Evolutionary conservation across 2,797 vertebrate species (phyloP).

Genomic region (Myoxocephalus aenaeus): DNA sequence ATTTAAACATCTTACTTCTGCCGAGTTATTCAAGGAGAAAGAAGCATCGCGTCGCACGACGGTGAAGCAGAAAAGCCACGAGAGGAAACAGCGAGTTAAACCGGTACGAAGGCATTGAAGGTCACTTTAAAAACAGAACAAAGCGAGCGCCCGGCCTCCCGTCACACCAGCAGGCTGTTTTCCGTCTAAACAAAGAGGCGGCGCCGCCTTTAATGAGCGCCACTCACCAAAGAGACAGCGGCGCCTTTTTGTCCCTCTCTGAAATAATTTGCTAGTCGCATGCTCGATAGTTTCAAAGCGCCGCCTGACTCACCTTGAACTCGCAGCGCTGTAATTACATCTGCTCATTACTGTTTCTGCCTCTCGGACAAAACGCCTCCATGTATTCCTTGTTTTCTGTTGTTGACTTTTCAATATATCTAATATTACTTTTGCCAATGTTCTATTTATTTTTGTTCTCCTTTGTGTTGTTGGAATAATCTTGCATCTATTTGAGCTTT

Average conservation of each 20-base stretch:
- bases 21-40: not conserved
- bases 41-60: not conserved
- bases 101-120: constrained; percentile 27
- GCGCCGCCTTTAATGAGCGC: constrained; percentile 46
- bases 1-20: not conserved
- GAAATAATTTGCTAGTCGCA: constrained; percentile 35
- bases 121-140: constrained; percentile 22
- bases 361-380: constrained; percentile 24
- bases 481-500: not conserved
- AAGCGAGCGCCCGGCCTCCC: constrained; percentile 31
- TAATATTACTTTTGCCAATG: not conserved
- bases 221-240: constrained; percentile 37
- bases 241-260: constrained; percentile 5
- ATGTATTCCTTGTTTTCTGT: constrained; percentile 14
- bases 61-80: not conserved
- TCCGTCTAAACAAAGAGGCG: constrained; percentile 44
- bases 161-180: not conserved
- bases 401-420: not conserved
- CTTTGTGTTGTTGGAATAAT: not conserved
- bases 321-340: constrained; percentile 5
- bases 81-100: constrained; percentile 5
- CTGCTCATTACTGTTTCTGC: constrained; percentile 28
- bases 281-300: constrained; percentile 31
- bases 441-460: not conserved
- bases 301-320: constrained; percentile 47